phyloP scores from a whole-genome alignment of 2,888 invertebrate species.

The Gari tellinella region DNA sequence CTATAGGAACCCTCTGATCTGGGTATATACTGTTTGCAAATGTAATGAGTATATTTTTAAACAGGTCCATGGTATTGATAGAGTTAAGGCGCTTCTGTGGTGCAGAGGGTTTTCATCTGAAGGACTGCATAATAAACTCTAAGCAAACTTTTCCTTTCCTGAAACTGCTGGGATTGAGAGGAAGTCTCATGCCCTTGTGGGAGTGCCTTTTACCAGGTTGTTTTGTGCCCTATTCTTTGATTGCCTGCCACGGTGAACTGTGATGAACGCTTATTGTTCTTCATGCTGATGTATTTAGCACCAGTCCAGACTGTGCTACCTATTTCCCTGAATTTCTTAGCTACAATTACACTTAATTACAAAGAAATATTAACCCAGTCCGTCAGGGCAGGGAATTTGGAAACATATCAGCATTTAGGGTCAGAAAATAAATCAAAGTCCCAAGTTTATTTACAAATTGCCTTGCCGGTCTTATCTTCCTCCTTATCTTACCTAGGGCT shows the following conservation, averaged over 20 bases:
- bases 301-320: conserved; percentile 2
- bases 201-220: not conserved
- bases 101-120: too few species aligned
- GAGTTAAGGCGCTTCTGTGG: too few species aligned
- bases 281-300: conserved; percentile 49
- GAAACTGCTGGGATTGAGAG: not conserved
- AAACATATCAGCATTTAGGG: not conserved
- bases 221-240: conserved; percentile 13
- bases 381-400: too few species aligned
- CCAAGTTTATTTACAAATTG: conserved; percentile 41
- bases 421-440: conserved; percentile 44
- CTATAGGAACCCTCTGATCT: too few species aligned
- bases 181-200: conserved; percentile 1
- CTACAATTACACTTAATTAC: conserved; percentile 55
- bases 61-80: too few species aligned
- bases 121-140: too few species aligned
- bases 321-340: conserved; percentile 21
- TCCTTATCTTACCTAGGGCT: conserved; percentile 22
- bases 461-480: conserved; percentile 32
- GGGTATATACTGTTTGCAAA: too few species aligned
- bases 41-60: too few species aligned
- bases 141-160: too few species aligned
- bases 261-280: conserved; percentile 38
- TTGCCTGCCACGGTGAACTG: conserved; percentile 20
- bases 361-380: conserved; percentile 40